Conservation (phyloP, 2,797 vertebrate genomes). For the Parambassis ranga region DNA sequence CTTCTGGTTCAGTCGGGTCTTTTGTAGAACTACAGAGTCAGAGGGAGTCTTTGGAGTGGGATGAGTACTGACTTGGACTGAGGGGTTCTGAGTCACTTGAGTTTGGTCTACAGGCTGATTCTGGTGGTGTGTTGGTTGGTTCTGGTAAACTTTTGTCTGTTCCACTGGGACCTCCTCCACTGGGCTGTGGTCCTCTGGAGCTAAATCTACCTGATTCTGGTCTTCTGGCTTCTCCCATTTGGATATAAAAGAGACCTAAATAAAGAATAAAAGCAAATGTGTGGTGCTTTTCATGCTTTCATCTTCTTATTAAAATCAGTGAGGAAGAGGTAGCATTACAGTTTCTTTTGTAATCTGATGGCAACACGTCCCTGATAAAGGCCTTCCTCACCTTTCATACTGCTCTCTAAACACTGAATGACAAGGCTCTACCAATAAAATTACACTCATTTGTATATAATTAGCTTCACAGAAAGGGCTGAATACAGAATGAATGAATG, state of each 20-base stretch:
- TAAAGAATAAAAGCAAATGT: not conserved
- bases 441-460: conserved; percentile 50
- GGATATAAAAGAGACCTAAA: conserved; percentile 33
- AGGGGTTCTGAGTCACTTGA: conserved; percentile 20
- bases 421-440: conserved; percentile 19
- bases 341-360: not conserved
- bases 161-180: conserved; percentile 69
- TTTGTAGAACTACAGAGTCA: conserved; percentile 18
- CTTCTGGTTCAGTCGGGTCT: conserved; percentile 23
- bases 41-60: conserved; percentile 8
- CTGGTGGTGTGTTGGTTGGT: conserved; percentile 38
- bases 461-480: conserved; percentile 10
- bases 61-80: not conserved
- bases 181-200: conserved; percentile 62
- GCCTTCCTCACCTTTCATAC: not conserved
- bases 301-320: not conserved
- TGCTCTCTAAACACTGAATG: conserved; percentile 7
- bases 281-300: not conserved
- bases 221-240: conserved; percentile 38
- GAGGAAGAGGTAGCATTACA: not conserved
- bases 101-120: conserved; percentile 8
- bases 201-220: conserved; percentile 46
- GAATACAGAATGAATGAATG: not conserved
- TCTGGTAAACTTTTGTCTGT: conserved; percentile 76
- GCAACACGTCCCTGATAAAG: conserved; percentile 9